phyloP scores from a whole-genome alignment of 1,140 invertebrate species.

The Ganaspis sp. region DNA sequence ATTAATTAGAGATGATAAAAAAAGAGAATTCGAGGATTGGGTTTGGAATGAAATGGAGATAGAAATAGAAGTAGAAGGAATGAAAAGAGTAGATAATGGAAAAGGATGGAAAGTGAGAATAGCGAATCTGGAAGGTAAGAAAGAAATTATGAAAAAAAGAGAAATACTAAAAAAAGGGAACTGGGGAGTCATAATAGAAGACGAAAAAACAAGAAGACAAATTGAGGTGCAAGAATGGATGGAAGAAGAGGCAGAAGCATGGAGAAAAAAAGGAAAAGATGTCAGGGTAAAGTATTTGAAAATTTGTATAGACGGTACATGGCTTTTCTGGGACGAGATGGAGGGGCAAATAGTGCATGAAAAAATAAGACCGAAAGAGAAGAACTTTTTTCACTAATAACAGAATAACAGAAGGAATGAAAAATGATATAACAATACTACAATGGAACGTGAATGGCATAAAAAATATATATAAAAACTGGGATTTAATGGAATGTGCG shows the following conservation, averaged over 20 bases:
- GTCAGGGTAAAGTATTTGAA: not conserved
- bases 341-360: not conserved
- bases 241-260: not conserved
- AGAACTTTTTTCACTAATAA: too few species aligned
- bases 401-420: too few species aligned
- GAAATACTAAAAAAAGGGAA: not conserved
- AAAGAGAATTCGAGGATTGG: too few species aligned
- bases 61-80: too few species aligned
- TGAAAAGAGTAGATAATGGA: too few species aligned
- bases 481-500: too few species aligned
- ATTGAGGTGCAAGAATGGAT: not conserved
- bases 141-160: not conserved
- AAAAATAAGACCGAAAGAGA: too few species aligned
- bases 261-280: not conserved
- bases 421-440: not conserved
- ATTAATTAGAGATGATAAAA: too few species aligned
- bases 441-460: too few species aligned
- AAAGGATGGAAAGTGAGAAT: not conserved
- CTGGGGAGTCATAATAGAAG: not conserved
- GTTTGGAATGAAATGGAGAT: too few species aligned
- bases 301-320: not conserved
- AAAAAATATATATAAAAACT: too few species aligned
- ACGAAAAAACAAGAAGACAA: not conserved
- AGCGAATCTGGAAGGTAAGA: not conserved
- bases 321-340: not conserved